Evolutionary conservation across 2,888 invertebrate genomes (phyloP).

Genomic region (Drosophila imparisetae): DNA sequence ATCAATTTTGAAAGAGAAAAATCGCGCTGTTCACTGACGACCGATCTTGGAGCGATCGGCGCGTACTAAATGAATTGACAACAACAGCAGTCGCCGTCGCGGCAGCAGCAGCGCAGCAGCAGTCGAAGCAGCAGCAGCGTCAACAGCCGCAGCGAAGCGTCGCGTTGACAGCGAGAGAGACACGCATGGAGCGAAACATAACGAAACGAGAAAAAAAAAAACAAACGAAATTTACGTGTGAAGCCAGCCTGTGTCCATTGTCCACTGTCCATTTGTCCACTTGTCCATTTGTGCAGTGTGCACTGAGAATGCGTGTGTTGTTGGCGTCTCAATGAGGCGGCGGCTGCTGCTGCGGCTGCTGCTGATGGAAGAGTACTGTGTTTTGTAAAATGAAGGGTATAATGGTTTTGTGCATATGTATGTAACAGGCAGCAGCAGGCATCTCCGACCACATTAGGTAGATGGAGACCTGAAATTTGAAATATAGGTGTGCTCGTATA

Average conservation of each 20-base stretch:
- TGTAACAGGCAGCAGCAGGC: not conserved
- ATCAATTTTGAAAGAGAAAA: constrained; percentile 58
- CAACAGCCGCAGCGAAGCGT: constrained; percentile 32
- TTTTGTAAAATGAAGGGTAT: not conserved
- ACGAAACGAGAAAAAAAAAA: constrained; percentile 22
- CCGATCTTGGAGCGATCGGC: constrained; percentile 78
- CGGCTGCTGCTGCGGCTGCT: not conserved
- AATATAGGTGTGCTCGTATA: not conserved
- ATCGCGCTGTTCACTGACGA: constrained; percentile 74
- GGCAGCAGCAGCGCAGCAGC: constrained; percentile 39
- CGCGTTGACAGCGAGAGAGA: constrained; percentile 38
- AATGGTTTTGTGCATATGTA: not conserved
- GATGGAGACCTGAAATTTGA: not conserved
- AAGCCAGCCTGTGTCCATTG: constrained; percentile 4
- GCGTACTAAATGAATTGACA: constrained; percentile 76
- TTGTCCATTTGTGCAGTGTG: constrained; percentile 13
- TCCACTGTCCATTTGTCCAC: not conserved
- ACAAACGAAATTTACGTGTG: constrained; percentile 8
- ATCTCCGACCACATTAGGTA: not conserved
- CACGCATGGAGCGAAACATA: constrained; percentile 43
- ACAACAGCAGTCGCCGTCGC: constrained; percentile 52
- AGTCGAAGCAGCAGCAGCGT: constrained; percentile 33
- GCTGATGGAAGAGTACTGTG: not conserved
- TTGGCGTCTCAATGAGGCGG: constrained; percentile 10
- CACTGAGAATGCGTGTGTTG: constrained; percentile 18